Evolutionary conservation across 1,140 invertebrate genomes (phyloP).

Genomic region (Anoplophora glabripennis): DNA sequence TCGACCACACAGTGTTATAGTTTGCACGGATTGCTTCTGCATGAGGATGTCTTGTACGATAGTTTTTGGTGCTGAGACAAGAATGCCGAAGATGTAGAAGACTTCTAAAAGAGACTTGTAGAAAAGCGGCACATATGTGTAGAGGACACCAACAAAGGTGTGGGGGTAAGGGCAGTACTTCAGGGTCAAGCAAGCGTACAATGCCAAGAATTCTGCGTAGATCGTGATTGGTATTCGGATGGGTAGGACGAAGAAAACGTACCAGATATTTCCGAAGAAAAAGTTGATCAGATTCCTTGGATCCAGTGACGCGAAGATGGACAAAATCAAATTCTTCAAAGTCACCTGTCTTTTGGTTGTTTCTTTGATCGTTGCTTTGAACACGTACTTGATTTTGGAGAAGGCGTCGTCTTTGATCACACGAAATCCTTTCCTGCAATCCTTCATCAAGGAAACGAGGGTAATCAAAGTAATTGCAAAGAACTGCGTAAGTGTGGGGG

Average conservation of each 20-base stretch:
- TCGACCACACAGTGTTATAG: constrained; percentile 68
- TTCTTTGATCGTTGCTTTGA: constrained; percentile 49
- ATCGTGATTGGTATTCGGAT: constrained; percentile 48
- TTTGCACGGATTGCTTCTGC: constrained; percentile 59
- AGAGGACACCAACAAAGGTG: constrained; percentile 51
- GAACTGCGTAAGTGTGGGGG: constrained; percentile 59
- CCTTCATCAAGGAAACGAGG: constrained; percentile 57
- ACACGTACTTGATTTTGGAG: constrained; percentile 41
- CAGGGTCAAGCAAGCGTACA: constrained; percentile 43
- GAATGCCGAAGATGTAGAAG: constrained; percentile 54
- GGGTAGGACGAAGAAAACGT: constrained; percentile 41
- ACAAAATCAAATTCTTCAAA: constrained; percentile 48
- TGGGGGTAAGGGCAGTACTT: constrained; percentile 49
- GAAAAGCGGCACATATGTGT: constrained; percentile 58
- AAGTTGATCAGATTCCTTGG: constrained; percentile 47
- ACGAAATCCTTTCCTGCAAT: constrained; percentile 51
- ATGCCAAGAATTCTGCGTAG: constrained; percentile 49
- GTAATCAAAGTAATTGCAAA: constrained; percentile 59
- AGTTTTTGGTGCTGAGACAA: constrained; percentile 57
- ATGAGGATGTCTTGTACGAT: constrained; percentile 59
- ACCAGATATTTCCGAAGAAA: constrained; percentile 42
- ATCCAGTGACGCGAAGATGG: constrained; percentile 47
- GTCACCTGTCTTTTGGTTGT: constrained; percentile 50
- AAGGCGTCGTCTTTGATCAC: constrained; percentile 41
- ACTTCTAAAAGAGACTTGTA: constrained; percentile 56